These are phyloP conservation scores for Bovichtus diacanthus DNA, from an alignment of 2,797 vertebrate species.

Conservation along the genomic window DNA sequence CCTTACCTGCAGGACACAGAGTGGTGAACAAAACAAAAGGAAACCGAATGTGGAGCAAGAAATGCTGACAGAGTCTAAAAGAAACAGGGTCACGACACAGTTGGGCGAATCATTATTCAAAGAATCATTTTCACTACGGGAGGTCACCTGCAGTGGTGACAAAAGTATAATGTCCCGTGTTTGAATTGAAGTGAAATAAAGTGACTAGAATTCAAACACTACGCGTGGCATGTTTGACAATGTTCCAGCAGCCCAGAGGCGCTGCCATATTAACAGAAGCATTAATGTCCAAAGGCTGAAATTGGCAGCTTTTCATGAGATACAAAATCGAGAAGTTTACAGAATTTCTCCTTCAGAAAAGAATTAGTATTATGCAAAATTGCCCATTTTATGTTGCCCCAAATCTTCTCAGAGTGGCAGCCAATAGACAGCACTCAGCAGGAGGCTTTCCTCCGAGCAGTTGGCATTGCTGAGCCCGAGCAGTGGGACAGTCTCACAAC, in stretches of 20 bases:
- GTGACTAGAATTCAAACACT: neutral
- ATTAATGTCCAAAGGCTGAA: conserved; percentile 12
- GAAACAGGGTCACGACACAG: conserved; percentile 13
- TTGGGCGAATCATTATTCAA: conserved; percentile 33
- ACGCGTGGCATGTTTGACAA: conserved; percentile 29
- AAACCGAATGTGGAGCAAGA: neutral
- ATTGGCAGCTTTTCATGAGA: conserved; percentile 17
- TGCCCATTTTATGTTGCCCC: conserved; percentile 60
- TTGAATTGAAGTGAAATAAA: conserved; percentile 29
- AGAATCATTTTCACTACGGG: conserved; percentile 43
- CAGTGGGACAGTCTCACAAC: conserved; percentile 71
- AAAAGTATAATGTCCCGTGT: conserved; percentile 9
- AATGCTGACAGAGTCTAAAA: neutral
- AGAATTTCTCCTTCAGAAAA: conserved; percentile 59
- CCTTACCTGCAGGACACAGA: neutral
- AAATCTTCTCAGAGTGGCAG: conserved; percentile 70
- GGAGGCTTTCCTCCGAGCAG: conserved; percentile 72
- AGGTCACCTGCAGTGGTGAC: conserved; percentile 21
- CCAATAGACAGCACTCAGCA: conserved; percentile 64
- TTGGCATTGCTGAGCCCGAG: conserved; percentile 63
- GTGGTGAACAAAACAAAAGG: neutral
- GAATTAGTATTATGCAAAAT: conserved; percentile 74
- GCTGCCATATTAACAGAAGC: conserved; percentile 14
- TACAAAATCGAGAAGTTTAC: conserved; percentile 35
- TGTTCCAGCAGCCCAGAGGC: neutral